A percentile compares a stretch with the other conserved stretches of the same genome.
Conservation (phyloP, 1,140 invertebrate genomes). For the Hyles vespertilio region DNA sequence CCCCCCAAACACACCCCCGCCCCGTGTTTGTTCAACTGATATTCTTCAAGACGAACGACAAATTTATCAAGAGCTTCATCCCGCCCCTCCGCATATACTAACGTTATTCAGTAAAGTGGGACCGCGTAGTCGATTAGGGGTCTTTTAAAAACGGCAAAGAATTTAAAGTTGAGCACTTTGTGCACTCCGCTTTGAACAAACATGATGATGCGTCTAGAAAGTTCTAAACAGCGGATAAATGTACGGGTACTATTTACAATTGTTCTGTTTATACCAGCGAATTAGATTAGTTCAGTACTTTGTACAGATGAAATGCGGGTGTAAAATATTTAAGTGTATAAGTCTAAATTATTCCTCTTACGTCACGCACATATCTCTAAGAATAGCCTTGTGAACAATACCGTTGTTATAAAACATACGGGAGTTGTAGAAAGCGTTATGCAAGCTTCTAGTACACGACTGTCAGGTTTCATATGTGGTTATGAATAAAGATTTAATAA, state of each 20-base stretch:
- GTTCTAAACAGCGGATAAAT: conserved; percentile 40
- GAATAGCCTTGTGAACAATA: no score
- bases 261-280: conserved; percentile 23
- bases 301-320: neutral
- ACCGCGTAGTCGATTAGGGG: conserved; percentile 21
- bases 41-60: conserved; percentile 54
- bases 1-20: conserved; percentile 22
- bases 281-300: conserved; percentile 10
- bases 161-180: conserved; percentile 37
- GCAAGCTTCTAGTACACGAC: no score
- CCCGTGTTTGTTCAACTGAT: conserved; percentile 53
- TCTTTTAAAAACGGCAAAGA: conserved; percentile 30
- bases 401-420: no score
- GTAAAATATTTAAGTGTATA: no score
- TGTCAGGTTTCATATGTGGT: no score
- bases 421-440: no score
- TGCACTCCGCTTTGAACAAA: conserved; percentile 38
- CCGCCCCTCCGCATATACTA: conserved; percentile 8
- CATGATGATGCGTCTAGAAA: conserved; percentile 53
- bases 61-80: conserved; percentile 23
- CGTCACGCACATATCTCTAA: no score
- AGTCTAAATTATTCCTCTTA: no score
- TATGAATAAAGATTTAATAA: no score
- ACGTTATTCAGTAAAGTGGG: conserved; percentile 1
- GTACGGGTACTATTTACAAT: conserved; percentile 19